Base-by-base conservation (phyloP, 2,888 invertebrate genomes). In the Sphaerophoria rueppellii region DNA sequence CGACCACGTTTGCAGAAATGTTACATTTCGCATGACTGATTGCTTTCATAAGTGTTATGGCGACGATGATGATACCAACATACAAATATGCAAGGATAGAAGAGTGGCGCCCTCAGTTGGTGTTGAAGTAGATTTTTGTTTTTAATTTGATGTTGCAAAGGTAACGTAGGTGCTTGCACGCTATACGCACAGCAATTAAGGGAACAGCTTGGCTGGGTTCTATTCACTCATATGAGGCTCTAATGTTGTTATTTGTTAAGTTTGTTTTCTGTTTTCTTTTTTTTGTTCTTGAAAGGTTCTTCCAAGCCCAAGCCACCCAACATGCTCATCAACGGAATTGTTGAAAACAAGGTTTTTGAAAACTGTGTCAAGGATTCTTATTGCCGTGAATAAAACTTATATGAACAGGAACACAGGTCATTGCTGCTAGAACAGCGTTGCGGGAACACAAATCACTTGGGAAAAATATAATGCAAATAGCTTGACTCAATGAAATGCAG, bases 21-120 rank as follows among this genome's bases (percentile, higher is more conserved):
- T 71, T 60, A 71, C 82, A 78, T 78, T 32, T 70, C 78, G 78
- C 82, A 78, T 82, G 82, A 82, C 82, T 78, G 78, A 82, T 74
- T 78, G 74, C 82, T 82, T 82, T 82, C 58, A 78, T 78, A 71
- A 78, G 82, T 82, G 74, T 74, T 78, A 78, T 65, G 46, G 82
- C 40, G 58, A 50, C 52, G 69, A 16, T 37, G 16, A 24, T 40
- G 58, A 14, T 57, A 14, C n/a, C 35, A n/a, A 46, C 16, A 12
- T 16, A 16, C 16, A 50, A 16, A 58, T 16, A 58, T 37, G 58
- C 6, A 43, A 43, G 43, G 4, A 12, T 11, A 12, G 57, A 57
- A 75, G 61, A 63, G 63, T 14, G 54, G 32, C 16, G 16, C 9
- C 40, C 32, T 55, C n/a, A 63, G 46, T 58, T 32, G 46, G n/a